Evolutionary conservation across 2,113 vertebrate genomes (phyloP), one percentile per base, ranked within the genome.

Genomic region (Cercocebus atys): DNA sequence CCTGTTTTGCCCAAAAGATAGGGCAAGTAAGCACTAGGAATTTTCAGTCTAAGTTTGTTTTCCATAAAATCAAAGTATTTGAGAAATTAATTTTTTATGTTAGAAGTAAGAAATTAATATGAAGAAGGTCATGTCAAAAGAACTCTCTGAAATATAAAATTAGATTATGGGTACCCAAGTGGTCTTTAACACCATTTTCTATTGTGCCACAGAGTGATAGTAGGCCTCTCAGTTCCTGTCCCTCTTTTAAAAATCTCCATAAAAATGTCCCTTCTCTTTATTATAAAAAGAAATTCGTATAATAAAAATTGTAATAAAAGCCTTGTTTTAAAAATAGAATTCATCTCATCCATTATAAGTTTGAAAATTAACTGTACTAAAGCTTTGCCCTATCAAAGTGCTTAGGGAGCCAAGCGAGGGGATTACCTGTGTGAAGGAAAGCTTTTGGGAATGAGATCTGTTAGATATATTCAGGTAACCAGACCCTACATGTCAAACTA

Each of bases 261-360:
- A 66, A 95, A 88, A 88, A 90, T 95, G 17, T 57, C 66, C 14
- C 80, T 52, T 95, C 38, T 50, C 23, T 66, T 88, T 96, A 76
- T 66, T 78, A 91, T 22, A 78, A 80, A 73, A 90, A 88, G 57
- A 93, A 96, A 80, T 45, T 78, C 3, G 45, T 32, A 72, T 40
- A 70, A 55, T 73, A 30, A 85, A 96, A 84, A 84, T 91, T 52
- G 8, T 90, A 88, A 66, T 57, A 88, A 84, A 66, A 75, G 14
- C 38, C 25, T 4, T 57, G 2, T 47, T 82, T 76, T 64, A 22
- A 72, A 95, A 88, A 40, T 87, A 43, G 86, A 84, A 78, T 68
- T 76, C 17, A 83, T 47, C 45, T 92, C 66, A 79, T 47, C 11
- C 86, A 25, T 68, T 95, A 17, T 87, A 87, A 93, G 52, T 68